Percentiles rank a stretch among this genome's conserved stretches.
Evolutionary conservation across 2,113 vertebrate genomes (phyloP).

Genomic region (Sclerurus mexicanus): DNA sequence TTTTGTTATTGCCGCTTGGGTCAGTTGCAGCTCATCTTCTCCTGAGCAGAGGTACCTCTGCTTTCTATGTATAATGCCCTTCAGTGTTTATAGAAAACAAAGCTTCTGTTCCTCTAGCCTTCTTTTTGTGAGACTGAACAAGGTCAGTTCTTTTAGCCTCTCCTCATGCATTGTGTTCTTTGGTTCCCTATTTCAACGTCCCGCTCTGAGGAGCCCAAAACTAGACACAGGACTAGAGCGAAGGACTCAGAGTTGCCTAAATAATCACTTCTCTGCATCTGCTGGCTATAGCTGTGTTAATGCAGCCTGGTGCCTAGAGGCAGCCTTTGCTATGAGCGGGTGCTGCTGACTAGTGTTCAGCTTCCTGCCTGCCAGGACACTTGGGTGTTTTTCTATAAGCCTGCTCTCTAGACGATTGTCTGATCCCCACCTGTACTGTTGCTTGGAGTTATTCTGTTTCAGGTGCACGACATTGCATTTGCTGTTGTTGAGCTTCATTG

Average conservation of each 20-base stretch:
- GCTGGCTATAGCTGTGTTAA: neutral
- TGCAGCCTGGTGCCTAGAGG: neutral
- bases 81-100: neutral
- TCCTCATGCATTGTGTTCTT: neutral
- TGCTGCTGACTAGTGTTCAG: neutral
- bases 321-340: fast-evolving
- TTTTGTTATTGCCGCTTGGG: neutral
- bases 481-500: neutral
- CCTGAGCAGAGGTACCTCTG: neutral
- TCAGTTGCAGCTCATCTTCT: neutral
- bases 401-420: neutral
- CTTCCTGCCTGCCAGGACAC: neutral
- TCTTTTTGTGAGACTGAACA: neutral
- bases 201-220: neutral
- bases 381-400: neutral
- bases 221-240: neutral
- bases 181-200: neutral
- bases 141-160: neutral
- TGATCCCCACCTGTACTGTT: neutral
- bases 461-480: neutral
- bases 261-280: neutral
- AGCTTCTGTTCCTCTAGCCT: neutral
- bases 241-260: neutral
- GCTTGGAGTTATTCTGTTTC: neutral
- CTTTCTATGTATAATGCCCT: neutral